Evolutionary conservation across 2,888 invertebrate genomes (phyloP).

Genomic region (Rhagium mordax): DNA sequence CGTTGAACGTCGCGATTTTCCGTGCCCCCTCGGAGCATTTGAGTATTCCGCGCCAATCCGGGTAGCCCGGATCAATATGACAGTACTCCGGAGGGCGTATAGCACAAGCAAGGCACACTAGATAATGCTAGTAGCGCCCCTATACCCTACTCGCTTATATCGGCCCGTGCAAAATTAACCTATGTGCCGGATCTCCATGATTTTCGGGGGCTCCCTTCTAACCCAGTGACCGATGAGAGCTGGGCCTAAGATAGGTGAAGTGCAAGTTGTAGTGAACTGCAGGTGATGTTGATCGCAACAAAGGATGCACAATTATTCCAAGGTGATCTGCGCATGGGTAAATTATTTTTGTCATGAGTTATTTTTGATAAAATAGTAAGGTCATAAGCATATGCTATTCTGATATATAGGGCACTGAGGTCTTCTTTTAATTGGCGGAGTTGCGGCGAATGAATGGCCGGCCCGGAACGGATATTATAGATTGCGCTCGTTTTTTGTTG

Average conservation of each 20-base stretch:
- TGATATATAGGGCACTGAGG: constrained; percentile 19
- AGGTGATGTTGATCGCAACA: constrained; percentile 49
- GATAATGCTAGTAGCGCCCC: constrained; percentile 41
- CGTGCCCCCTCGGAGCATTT: constrained; percentile 54
- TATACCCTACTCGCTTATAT: constrained; percentile 38
- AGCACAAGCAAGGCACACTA: constrained; percentile 48
- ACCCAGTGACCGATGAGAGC: constrained; percentile 40
- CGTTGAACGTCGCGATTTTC: constrained; percentile 38
- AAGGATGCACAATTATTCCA: constrained; percentile 62
- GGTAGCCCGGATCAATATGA: constrained; percentile 67
- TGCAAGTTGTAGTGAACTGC: constrained; percentile 43
- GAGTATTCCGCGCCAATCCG: constrained; percentile 67
- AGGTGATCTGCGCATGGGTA: constrained; percentile 64
- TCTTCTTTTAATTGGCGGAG: background rate
- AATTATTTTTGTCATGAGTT: constrained; percentile 48
- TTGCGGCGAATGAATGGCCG: background rate
- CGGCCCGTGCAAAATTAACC: constrained; percentile 22
- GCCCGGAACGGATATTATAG: background rate
- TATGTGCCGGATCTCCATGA: constrained; percentile 17
- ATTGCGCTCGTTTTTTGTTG: background rate
- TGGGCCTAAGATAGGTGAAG: constrained; percentile 31
- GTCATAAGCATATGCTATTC: constrained; percentile 29
- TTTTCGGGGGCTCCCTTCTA: constrained; percentile 13
- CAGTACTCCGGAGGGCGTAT: constrained; percentile 58
- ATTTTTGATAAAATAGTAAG: constrained; percentile 31